Evolutionary conservation across 1,140 invertebrate species (phyloP), one percentile per base, ranked within the genome.

Genomic region (Berghia stephanieae): DNA sequence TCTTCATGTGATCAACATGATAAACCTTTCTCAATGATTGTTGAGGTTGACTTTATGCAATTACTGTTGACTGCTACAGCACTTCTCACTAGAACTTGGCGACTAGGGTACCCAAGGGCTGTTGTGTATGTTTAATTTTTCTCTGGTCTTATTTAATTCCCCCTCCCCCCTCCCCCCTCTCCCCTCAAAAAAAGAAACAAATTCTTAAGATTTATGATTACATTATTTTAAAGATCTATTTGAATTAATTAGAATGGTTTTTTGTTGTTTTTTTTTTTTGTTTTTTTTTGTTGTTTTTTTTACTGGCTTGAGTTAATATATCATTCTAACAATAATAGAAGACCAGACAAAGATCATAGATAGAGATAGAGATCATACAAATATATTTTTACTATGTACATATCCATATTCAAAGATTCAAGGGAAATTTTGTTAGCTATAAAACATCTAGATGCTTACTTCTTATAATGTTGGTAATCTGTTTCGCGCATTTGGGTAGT

Each of bases 51-150:
- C 91, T 78, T 95, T 31, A 90, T 96, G 49, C 93, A 94, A 72
- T 80, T 94, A 52, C 72, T 91, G 10, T 88, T 98, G 44, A 93
- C 97, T 85, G 60, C 93, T 42, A 80, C 93, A 76, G 94, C 93
- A 55, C 86, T 96, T 68, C 85, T 91, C 8, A 96, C 95, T 42
- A 91, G 96, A 80, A 92, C 97, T 85, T 96, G 96, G 89, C 92
- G 92, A 82, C 89, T 98, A 44, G 93, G 95, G 82, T 92, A 95
- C 86, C 96, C 96, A 5, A 91, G 91, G 60, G 93, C 94, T 90
- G 95, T 98, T 85, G 96, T 98, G 96, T 97, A 93, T 77, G 3
- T 27, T 49, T 42, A 13, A 71, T 2, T 42, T 52, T 73, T 42
- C 49, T 76, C 5, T 38, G n/a, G n/a, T n/a, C n/a, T 44, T 21